Conservation (phyloP, 2,888 invertebrate species). For the Andrena camellia region DNA sequence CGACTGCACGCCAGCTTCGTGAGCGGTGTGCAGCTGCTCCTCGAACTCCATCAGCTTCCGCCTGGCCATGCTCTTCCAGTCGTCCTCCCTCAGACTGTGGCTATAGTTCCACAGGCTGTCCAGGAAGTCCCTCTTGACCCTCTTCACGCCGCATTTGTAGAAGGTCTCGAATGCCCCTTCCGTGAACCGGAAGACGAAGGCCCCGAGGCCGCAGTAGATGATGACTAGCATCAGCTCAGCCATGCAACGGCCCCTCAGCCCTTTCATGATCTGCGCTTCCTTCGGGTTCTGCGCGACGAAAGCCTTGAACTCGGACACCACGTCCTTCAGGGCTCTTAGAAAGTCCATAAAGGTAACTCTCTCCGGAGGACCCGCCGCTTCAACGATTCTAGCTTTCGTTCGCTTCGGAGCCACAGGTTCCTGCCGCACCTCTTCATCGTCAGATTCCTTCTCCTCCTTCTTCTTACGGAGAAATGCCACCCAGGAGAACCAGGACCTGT, state of each 20-base stretch:
- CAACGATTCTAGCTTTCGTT: neutral
- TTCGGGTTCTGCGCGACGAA: constrained; percentile 86
- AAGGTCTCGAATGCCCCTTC: constrained; percentile 95
- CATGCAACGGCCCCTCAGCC: constrained; percentile 89
- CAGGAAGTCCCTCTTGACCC: constrained; percentile 94
- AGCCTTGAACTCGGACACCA: constrained; percentile 85
- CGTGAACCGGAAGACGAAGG: constrained; percentile 91
- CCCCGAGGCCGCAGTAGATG: constrained; percentile 92
- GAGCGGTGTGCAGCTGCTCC: constrained; percentile 93
- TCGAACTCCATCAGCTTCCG: constrained; percentile 93
- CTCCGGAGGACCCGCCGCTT: constrained; percentile 68
- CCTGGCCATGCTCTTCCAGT: constrained; percentile 95
- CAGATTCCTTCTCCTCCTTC: constrained; percentile 72
- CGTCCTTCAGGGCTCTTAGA: constrained; percentile 71
- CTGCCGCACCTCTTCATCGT: constrained; percentile 74
- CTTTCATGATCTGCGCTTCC: constrained; percentile 87
- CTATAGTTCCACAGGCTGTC: constrained; percentile 93
- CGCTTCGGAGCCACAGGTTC: constrained; percentile 70
- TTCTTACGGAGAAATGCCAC: constrained; percentile 70
- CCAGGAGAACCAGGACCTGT: constrained; percentile 78
- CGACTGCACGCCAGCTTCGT: constrained; percentile 93
- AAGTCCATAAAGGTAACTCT: constrained; percentile 75
- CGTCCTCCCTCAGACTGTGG: constrained; percentile 93
- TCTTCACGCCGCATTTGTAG: constrained; percentile 95
- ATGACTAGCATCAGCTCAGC: constrained; percentile 89